Base-by-base conservation (phyloP, 37 sponge, comb jelly and placozoan species). In the Beroe ovata region DNA sequence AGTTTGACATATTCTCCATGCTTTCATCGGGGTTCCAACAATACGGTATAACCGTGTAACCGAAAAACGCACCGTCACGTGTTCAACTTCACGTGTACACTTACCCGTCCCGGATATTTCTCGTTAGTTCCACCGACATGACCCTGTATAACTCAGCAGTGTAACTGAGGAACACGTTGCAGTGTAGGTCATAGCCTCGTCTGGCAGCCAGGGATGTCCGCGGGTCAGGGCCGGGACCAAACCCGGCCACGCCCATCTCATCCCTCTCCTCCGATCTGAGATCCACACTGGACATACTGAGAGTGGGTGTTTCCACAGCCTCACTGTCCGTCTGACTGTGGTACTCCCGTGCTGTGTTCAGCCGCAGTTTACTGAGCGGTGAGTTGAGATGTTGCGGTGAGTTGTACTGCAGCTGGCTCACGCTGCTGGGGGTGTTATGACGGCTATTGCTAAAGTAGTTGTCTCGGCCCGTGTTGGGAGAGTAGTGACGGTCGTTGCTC, bases 61-160 rank as follows among this genome's bases (percentile, higher is more conserved):
- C n/a, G n/a, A n/a, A n/a, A n/a, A n/a, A n/a, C n/a, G n/a, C n/a
- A n/a, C n/a, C n/a, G n/a, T n/a, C n/a, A n/a, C n/a, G n/a, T n/a
- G n/a, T n/a, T n/a, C n/a, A n/a, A n/a, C n/a, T n/a, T n/a, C n/a
- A n/a, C n/a, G n/a, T n/a, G n/a, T n/a, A n/a, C n/a, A n/a, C 54
- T 47, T 11, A 47, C 11, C 54, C 54, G 11, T 47, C 54, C 54
- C 54, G 6, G 11, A 47, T 47, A 47, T 47, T 47, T 11, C 54
- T 47, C 11, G 54, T 47, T 11, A 47, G 54, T 11, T 47, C 54
- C 69, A 66, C 69, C 29, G 69, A 66, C 36, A 66, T 8, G 1
- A 66, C 69, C 69, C 69, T 66, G 36, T 33, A 66, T 11, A 66
- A 66, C 16, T 26, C 30, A 30, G 69, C 32, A 26, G 36, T 32